These are phyloP conservation scores for Scopus umbretta DNA, from an alignment of 2,113 vertebrate genomes.

Conservation along the genomic window DNA sequence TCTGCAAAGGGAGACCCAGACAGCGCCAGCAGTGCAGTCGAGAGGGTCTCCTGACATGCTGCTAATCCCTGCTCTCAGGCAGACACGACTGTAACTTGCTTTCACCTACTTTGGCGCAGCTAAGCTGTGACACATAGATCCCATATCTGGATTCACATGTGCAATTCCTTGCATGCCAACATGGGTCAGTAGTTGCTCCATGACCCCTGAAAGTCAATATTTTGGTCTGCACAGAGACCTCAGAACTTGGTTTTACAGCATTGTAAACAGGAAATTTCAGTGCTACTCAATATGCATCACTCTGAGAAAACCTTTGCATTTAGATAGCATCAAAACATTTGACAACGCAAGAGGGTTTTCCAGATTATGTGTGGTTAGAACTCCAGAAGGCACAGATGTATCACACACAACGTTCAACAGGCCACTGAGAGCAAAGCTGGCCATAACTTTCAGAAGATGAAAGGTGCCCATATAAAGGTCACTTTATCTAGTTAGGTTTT, in stretches of 20 bases:
- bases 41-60: background rate
- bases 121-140: background rate
- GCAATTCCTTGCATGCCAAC: constrained; percentile 12
- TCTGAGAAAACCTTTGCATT: background rate
- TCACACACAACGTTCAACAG: background rate
- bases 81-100: background rate
- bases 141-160: background rate
- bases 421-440: background rate
- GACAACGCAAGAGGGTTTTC: background rate
- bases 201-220: constrained; percentile 45
- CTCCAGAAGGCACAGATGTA: background rate
- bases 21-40: background rate
- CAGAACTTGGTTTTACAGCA: background rate
- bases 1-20: background rate
- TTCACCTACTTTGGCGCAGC: background rate
- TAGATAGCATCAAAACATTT: background rate
- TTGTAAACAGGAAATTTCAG: constrained; percentile 5
- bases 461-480: background rate
- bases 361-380: background rate
- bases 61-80: background rate
- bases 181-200: background rate
- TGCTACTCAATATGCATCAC: background rate
- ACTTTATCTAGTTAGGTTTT: background rate
- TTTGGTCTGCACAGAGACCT: background rate
- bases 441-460: background rate